Conservation (phyloP, 2,888 invertebrate genomes). For the Netelia virgata region DNA sequence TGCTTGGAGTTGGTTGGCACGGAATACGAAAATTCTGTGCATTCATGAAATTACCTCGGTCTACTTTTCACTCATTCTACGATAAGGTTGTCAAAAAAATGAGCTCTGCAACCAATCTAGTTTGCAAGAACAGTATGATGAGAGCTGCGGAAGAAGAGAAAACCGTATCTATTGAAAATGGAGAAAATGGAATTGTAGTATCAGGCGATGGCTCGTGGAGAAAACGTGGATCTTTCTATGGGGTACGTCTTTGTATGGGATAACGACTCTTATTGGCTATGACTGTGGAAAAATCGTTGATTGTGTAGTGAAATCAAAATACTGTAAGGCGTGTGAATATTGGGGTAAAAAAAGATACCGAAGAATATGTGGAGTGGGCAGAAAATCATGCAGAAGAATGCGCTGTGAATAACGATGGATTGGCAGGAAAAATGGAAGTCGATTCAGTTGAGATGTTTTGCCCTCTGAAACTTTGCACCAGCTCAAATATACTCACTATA, state of each 20-base stretch:
- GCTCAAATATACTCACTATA: conserved; percentile 62
- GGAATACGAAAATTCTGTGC: conserved; percentile 35
- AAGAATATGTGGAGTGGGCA: no score
- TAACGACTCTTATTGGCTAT: conserved; percentile 12
- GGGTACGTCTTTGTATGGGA: not conserved
- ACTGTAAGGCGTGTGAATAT: no score
- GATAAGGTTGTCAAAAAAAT: conserved; percentile 51
- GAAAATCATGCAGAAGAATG: no score
- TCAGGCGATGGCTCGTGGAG: conserved; percentile 35
- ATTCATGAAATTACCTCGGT: conserved; percentile 30
- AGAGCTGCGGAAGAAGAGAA: conserved; percentile 23
- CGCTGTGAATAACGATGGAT: no score
- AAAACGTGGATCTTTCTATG: conserved; percentile 5
- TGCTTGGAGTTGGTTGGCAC: conserved; percentile 20
- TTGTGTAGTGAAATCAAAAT: no score
- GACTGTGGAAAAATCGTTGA: no score
- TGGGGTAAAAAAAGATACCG: no score
- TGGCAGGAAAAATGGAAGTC: conserved; percentile 72
- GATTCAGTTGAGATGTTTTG: conserved; percentile 71
- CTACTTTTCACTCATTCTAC: conserved; percentile 62
- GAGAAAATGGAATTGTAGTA: conserved; percentile 56
- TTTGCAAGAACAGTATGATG: conserved; percentile 5
- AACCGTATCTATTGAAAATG: no score
- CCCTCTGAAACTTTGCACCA: conserved; percentile 61
- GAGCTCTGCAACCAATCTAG: conserved; percentile 19